These are phyloP conservation scores for Anseranas semipalmata DNA, from an alignment of 2,113 vertebrate species.

Conservation along the genomic window DNA sequence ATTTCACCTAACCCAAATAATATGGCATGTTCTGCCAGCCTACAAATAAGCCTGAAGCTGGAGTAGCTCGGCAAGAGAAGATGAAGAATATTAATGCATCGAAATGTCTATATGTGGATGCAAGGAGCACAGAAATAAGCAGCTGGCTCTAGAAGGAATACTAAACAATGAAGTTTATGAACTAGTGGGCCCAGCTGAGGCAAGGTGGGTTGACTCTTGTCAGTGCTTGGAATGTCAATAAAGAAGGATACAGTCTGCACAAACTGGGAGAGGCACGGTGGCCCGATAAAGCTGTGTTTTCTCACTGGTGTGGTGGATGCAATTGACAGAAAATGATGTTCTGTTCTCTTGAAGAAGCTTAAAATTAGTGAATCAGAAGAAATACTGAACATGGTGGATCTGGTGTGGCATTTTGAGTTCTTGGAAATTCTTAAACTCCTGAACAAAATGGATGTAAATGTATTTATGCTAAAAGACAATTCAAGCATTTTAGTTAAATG, in stretches of 20 bases:
- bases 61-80: background rate
- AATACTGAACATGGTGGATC: background rate
- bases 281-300: background rate
- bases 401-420: background rate
- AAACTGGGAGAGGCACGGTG: background rate
- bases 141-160: background rate
- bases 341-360: background rate
- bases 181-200: background rate
- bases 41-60: background rate
- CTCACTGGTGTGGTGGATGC: background rate
- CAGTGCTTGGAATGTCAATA: background rate
- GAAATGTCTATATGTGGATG: background rate
- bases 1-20: constrained; percentile 17
- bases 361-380: background rate
- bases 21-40: background rate
- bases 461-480: background rate
- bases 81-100: constrained; percentile 17
- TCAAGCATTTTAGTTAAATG: background rate
- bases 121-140: constrained; percentile 37
- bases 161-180: background rate
- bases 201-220: background rate
- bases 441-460: background rate
- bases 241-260: background rate
- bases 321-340: background rate
- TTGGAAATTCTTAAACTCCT: background rate